Conservation (phyloP, 1,140 invertebrate genomes). For the Popillia japonica region DNA sequence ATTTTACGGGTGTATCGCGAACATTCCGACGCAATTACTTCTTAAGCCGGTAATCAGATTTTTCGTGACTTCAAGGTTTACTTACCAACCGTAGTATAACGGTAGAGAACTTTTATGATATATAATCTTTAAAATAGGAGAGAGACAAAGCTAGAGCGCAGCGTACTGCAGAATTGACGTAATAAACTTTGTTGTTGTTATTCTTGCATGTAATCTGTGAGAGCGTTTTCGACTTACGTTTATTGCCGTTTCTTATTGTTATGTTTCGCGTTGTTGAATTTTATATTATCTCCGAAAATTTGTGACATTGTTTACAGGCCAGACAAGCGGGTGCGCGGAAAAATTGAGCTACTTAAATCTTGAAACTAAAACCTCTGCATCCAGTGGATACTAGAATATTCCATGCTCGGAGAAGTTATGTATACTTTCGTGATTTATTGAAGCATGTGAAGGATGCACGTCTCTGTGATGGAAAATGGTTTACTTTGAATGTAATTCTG, state of each 20-base stretch:
- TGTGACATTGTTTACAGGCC: slow-evolving; percentile 21
- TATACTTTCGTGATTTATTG: too few relatives aligned
- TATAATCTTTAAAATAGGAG: slow-evolving; percentile 11
- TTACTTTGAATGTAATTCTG: too few relatives aligned
- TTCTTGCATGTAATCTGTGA: slow-evolving; percentile 27
- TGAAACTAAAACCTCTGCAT: background rate
- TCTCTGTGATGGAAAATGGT: too few relatives aligned
- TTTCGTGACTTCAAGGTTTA: slow-evolving; percentile 1
- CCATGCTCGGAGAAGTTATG: background rate
- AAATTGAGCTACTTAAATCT: background rate
- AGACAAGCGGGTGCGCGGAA: background rate
- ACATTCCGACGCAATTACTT: slow-evolving; percentile 5
- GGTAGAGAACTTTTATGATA: background rate
- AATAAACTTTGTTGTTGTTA: slow-evolving; percentile 31
- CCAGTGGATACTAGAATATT: background rate
- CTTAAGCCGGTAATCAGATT: slow-evolving; percentile 26
- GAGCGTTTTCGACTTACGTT: slow-evolving; percentile 21
- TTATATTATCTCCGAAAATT: slow-evolving; percentile 6
- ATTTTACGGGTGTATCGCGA: background rate
- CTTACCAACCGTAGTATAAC: background rate
- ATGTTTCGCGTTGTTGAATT: slow-evolving; percentile 1
- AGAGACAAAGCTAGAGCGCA: too few relatives aligned
- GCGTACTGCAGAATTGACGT: background rate
- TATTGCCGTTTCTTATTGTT: slow-evolving; percentile 29
- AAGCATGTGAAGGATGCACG: too few relatives aligned